Evolutionary conservation across 2,888 invertebrate species (phyloP), one percentile per base, ranked within the genome.

Genomic region (Sinodicranocentrus sp.): DNA sequence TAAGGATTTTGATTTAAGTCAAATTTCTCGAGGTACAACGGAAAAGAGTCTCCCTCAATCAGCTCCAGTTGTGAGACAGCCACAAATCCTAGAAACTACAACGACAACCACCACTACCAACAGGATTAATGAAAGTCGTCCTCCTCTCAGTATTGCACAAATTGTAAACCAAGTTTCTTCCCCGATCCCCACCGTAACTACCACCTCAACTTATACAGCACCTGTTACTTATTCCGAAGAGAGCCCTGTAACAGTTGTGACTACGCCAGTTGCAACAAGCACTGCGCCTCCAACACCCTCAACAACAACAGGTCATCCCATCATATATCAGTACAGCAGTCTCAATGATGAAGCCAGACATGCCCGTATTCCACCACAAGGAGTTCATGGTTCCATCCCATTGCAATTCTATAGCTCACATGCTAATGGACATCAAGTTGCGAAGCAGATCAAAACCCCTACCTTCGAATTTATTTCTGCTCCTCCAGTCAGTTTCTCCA

Each of bases 401-500:
- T 57, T 77, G 10, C 76, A 67, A 23, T 67, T 65, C 21, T 75
- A 77, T 33, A 54, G 43, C 17, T 25, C 65, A 17, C 26, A 21
- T 19, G 57, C 44, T 0, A 67, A 77, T 17, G 76, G 76, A 1
- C 57, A 67, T 15, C 54, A 77, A 15, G 65, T 65, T 26, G 39
- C 33, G 0, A 67, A 17, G 13, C 17, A 44, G 0, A 33, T 77
- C 0, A 67, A 57, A 26, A 65, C 68, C 13, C 75, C 82, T 1
- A 67, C 68, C 15, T 77, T 77, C 25, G 83, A 83, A 28, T 52
- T 83, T 33, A 84, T 84, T 48, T 84, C 84, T 1, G 84, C 78
- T 19, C 83, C 83, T n/a, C 77, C 83, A 19, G 83, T 83, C 25
- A 77, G 77, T 33, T 83, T 83, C 52, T 77, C 76, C 28, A 68